Evolutionary conservation across 1,140 invertebrate genomes (phyloP).

Genomic region (Zaprionus ornatus): DNA sequence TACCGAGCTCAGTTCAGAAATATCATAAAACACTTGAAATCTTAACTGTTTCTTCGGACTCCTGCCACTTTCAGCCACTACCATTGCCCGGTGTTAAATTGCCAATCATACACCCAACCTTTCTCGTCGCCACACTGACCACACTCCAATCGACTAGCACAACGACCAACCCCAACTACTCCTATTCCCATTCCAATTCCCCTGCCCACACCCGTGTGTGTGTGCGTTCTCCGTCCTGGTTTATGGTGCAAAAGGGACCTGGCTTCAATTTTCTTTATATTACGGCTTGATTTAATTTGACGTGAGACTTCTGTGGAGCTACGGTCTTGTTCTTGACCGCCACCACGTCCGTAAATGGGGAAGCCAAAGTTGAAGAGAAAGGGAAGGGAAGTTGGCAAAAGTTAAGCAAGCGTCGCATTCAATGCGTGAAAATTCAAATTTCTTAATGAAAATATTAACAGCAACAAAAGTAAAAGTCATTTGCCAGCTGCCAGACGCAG

Average conservation of each 20-base stretch:
- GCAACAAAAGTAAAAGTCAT: slow-evolving; percentile 73
- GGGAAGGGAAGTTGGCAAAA: slow-evolving; percentile 5
- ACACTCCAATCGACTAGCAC: neutral
- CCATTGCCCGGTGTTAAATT: slow-evolving; percentile 55
- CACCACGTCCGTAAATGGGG: slow-evolving; percentile 49
- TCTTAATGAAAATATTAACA: slow-evolving; percentile 71
- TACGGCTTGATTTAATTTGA: slow-evolving; percentile 81
- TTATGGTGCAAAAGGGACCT: slow-evolving; percentile 77
- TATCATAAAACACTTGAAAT: neutral
- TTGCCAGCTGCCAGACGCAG: slow-evolving; percentile 67
- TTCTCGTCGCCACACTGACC: neutral
- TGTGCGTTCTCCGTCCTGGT: slow-evolving; percentile 41
- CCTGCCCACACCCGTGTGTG: neutral
- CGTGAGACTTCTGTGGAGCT: slow-evolving; percentile 66
- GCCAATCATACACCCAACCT: slow-evolving; percentile 52
- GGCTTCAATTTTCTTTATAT: slow-evolving; percentile 82
- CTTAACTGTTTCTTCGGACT: slow-evolving; percentile 25
- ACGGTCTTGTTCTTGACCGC: slow-evolving; percentile 44
- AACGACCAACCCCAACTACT: neutral
- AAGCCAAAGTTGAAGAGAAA: neutral
- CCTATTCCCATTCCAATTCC: neutral
- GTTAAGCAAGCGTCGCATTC: slow-evolving; percentile 31
- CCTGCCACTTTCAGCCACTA: slow-evolving; percentile 10
- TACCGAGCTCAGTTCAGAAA: neutral
- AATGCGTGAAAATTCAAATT: slow-evolving; percentile 61